Base-by-base conservation (phyloP, 2,113 vertebrate species). In the Fregetta grallaria region DNA sequence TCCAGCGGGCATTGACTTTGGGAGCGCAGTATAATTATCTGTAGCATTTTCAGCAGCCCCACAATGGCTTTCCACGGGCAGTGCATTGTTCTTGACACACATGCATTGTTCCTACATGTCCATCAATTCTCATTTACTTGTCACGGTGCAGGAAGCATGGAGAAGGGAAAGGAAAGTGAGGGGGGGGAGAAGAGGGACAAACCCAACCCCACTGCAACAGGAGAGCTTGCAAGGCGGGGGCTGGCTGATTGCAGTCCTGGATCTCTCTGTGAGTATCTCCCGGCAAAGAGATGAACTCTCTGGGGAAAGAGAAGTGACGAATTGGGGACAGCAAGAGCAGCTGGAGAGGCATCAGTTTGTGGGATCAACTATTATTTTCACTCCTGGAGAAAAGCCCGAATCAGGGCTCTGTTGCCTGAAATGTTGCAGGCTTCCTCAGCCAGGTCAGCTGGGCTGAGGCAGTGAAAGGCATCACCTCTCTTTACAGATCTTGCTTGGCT, bases 101-200 rank as follows among this genome's bases (percentile, higher is more conserved):
- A 89, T 7, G 13, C 93, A 97, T 97, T 97, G 97, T 97, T 97
- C 83, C 88, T 34, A 42, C 56, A 25, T 66, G 95, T 63, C 86
- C 86, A 98, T 98, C 96, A 92, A 97, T 98, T 95, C 94, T 96
- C 97, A 97, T 98, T 97, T 98, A 94, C 95, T 95, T 98, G 97
- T 97, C 97, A 97, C 5, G 13, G 90, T 90, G 92, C 95, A 94
- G 96, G 91, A 96, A 93, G 94, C 94, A 85, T 79, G 71, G 94
- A 88, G 67, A 93, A 86, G 86, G 73, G 80, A 65, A 87, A 59
- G 83, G 83, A 85, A 86, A 13, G 29, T 49, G 15, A 10, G 29
- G 16, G 42, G 22, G 34, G 40, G 53, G 8, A 49, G 34, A 56
- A 82, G 49, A 88, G 49, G 45, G 62, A n/a, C 38, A 32, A 92